Evolutionary conservation across 2,888 invertebrate genomes (phyloP).

Genomic region (Zelleria hepariella): DNA sequence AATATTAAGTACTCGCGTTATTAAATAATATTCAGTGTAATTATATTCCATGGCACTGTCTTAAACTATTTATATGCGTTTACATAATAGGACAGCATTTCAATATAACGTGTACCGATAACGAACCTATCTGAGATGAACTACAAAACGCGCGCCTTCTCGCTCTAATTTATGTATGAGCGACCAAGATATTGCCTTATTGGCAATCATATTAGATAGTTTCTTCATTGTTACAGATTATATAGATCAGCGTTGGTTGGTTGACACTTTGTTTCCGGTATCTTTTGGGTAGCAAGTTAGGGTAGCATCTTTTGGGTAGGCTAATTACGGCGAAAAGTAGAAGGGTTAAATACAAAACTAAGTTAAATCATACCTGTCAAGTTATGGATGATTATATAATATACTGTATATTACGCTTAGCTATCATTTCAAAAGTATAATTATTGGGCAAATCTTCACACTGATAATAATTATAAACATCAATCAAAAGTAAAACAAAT

Average conservation of each 20-base stretch:
- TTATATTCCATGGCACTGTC: not conserved
- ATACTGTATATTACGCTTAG: not conserved
- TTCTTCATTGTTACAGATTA: too few relatives aligned
- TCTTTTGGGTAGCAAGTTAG: not conserved
- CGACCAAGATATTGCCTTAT: too few relatives aligned
- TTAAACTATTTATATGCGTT: not conserved
- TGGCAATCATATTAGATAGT: too few relatives aligned
- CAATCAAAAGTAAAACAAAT: not conserved
- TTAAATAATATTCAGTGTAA: not conserved
- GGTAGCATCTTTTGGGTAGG: too few relatives aligned
- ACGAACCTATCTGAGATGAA: too few relatives aligned
- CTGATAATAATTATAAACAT: too few relatives aligned
- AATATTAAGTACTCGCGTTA: not conserved
- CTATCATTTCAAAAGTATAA: not conserved
- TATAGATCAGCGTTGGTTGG: too few relatives aligned
- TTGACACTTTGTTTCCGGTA: too few relatives aligned
- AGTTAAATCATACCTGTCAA: not conserved
- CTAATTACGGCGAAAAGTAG: not conserved
- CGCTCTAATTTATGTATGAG: too few relatives aligned
- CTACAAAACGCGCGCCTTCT: too few relatives aligned
- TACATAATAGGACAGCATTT: not conserved
- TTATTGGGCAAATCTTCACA: not conserved
- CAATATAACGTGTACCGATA: not conserved
- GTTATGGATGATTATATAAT: not conserved
- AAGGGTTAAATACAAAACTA: not conserved